Evolutionary conservation across 2,888 invertebrate genomes (phyloP).

Genomic region (Thyatira batis): DNA sequence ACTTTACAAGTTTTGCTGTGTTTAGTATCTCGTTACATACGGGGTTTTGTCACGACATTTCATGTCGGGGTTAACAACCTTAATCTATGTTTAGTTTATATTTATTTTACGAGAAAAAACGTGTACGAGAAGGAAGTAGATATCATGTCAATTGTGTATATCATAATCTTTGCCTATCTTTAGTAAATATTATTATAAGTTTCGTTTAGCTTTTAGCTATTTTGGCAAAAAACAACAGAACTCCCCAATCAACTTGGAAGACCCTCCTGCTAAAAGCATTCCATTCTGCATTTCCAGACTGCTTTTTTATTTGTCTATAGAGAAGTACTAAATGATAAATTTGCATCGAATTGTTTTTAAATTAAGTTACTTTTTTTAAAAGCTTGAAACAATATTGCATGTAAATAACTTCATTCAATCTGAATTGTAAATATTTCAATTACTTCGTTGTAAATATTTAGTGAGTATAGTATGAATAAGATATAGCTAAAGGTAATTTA

Average conservation of each 20-base stretch:
- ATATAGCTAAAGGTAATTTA: constrained; percentile 2
- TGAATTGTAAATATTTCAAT: constrained; percentile 1
- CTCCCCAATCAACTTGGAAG: too few relatives aligned
- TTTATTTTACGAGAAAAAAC: not conserved
- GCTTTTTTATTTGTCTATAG: too few relatives aligned
- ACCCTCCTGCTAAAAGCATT: too few relatives aligned
- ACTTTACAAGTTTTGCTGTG: constrained; percentile 17
- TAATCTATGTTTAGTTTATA: constrained; percentile 15
- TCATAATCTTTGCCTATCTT: too few relatives aligned
- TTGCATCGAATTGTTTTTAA: too few relatives aligned
- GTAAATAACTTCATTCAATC: not conserved
- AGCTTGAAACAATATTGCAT: not conserved
- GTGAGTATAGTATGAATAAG: not conserved
- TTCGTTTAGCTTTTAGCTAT: too few relatives aligned
- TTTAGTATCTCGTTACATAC: constrained; percentile 27
- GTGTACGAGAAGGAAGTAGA: not conserved
- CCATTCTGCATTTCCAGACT: too few relatives aligned
- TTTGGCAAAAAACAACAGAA: too few relatives aligned
- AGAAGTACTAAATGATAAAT: too few relatives aligned
- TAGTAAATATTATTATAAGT: too few relatives aligned
- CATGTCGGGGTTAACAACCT: constrained; percentile 13
- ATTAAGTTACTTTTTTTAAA: too few relatives aligned
- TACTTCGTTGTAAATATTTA: not conserved
- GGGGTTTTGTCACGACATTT: constrained; percentile 25
- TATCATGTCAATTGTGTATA: not conserved